These are phyloP conservation scores for Colistium nudipinnis DNA, from an alignment of 2,113 vertebrate species.

Conservation along the genomic window DNA sequence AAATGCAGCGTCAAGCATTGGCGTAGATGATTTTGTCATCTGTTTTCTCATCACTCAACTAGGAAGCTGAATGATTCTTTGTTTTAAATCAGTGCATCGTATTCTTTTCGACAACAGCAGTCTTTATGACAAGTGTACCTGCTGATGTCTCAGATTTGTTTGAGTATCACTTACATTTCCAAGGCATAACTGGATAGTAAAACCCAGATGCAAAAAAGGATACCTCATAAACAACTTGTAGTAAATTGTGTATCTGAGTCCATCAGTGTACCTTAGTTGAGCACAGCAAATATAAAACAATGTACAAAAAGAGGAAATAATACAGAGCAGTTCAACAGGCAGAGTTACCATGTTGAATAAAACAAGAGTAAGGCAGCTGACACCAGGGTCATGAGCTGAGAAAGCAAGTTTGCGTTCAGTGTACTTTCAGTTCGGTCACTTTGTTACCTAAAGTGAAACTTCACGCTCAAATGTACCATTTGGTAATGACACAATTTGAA, in stretches of 20 bases:
- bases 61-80: conserved; percentile 7
- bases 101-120: conserved; percentile 43
- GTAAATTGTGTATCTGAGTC: not conserved
- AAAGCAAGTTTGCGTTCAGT: conserved; percentile 5
- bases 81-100: not conserved
- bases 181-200: conserved; percentile 1
- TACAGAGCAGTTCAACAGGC: conserved; percentile 47
- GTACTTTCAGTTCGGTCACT: conserved; percentile 26
- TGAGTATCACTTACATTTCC: not conserved
- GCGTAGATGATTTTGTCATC: conserved; percentile 5
- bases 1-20: conserved; percentile 1
- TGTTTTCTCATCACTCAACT: conserved; percentile 31
- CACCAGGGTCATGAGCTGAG: not conserved
- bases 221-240: not conserved
- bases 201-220: no score
- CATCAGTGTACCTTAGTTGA: conserved; percentile 26
- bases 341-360: conserved; percentile 59
- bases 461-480: conserved; percentile 5
- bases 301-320: not conserved
- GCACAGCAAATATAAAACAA: conserved; percentile 2
- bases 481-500: conserved; percentile 13
- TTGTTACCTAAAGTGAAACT: not conserved
- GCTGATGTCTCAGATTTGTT: no score
- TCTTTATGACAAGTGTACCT: conserved; percentile 8
- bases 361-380: conserved; percentile 35